Evolutionary conservation across 2,797 vertebrate genomes (phyloP).

Genomic region (Glossophaga mutica): DNA sequence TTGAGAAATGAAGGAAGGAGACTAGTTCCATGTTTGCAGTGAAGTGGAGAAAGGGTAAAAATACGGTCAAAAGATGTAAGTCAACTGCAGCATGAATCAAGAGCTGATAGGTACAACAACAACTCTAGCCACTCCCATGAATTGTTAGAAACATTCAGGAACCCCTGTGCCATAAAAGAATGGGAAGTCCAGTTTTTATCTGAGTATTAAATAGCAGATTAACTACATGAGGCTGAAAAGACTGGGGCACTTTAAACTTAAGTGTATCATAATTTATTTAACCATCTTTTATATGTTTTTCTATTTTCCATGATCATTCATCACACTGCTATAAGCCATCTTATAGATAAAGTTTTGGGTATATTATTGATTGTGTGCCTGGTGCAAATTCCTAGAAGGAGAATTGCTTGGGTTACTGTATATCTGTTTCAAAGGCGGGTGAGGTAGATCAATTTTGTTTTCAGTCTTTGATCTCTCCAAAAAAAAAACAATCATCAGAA

Average conservation of each 20-base stretch:
- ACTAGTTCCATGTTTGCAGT: not conserved
- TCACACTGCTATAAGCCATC: not conserved
- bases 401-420: not conserved
- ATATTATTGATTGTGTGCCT: not conserved
- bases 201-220: not conserved
- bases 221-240: not conserved
- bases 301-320: not conserved
- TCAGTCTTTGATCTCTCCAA: not conserved
- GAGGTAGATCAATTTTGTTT: not conserved
- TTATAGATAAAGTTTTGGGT: not conserved
- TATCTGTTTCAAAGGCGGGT: not conserved
- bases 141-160: not conserved
- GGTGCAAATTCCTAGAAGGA: not conserved
- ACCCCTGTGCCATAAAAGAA: not conserved
- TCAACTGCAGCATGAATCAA: not conserved
- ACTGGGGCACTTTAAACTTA: not conserved
- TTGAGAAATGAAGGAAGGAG: not conserved
- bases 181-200: not conserved
- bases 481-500: not conserved
- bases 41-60: not conserved
- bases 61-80: not conserved
- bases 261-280: not conserved
- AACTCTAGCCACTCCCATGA: not conserved
- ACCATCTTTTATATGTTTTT: not conserved
- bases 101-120: not conserved